phyloP scores from a whole-genome alignment of 2,797 vertebrate genomes.

The Falco berigora region DNA sequence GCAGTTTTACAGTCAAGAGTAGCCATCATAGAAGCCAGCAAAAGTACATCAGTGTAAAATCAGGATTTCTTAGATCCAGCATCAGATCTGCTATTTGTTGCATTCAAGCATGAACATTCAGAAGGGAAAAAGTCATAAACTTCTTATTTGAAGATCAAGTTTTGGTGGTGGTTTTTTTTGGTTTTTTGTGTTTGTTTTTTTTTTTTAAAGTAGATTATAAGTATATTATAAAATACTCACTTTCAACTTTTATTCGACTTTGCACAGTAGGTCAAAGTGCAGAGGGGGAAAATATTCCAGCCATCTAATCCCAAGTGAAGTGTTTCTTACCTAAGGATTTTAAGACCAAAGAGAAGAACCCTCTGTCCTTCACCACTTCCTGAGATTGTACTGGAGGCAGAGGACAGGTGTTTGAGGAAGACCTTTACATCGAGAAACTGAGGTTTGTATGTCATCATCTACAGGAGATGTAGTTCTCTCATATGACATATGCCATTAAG shows the following conservation, averaged over 20 bases:
- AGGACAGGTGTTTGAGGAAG: neutral
- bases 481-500: neutral
- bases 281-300: neutral
- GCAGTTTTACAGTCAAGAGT: neutral
- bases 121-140: neutral
- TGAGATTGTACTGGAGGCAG: neutral
- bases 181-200: neutral
- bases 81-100: neutral
- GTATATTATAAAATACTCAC: neutral
- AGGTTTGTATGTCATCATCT: neutral
- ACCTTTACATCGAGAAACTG: neutral
- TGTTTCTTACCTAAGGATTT: neutral
- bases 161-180: too few relatives aligned
- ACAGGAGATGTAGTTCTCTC: neutral
- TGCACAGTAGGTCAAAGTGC: neutral
- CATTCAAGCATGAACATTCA: neutral
- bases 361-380: neutral
- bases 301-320: neutral
- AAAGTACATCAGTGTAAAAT: neutral
- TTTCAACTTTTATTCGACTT: neutral
- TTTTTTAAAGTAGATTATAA: neutral
- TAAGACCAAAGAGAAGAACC: neutral
- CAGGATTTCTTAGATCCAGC: neutral
- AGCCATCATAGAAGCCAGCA: neutral
- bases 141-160: neutral